Base-by-base conservation (phyloP, 2,113 vertebrate species). In the Ophiodon elongatus region DNA sequence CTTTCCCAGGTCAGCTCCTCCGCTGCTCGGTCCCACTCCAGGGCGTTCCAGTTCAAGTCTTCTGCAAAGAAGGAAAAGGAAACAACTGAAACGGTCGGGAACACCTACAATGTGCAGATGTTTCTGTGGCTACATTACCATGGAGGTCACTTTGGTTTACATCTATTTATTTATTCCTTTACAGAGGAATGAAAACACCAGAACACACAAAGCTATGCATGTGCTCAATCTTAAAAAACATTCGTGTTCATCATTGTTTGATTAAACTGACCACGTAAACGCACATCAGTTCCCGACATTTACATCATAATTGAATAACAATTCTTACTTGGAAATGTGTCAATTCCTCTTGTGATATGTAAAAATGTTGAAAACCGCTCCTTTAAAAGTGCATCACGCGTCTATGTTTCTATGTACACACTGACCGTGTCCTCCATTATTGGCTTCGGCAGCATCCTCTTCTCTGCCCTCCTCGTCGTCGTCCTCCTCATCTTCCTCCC, bases 11-110 rank as follows among this genome's bases (percentile, higher is more conserved):
- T 99, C 68, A 99, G 96, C 63, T 99, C 98, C 91, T 99, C 98
- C 45, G 98, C 98, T 84, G 97, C 98, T 88, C 98, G 96, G 88
- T 99, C 98, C 98, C 98, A 99, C 82, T 99, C 98, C 91, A 99
- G 86, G 37, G 97, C 98, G 71, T 99, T 99, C 98, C 98, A 99
- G 95, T 99, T 99, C 96, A 99, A 96, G 90, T 99, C 98, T 92
- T 98, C 97, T 98, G 79, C 65, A 92, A 52, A 91, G 82, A 13
- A 73, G 6, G 72, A 63, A 87, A 1, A 94, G 56, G 73, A 63
- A 11, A 71, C 39, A 78, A 23, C 8, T 71, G 9, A 71, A 57
- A 79, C 3, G 14, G 2, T 23, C 9, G 43, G 1, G 5, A 64
- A 78, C 23, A 29, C 10, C 5, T 14, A 52, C 29, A 67, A 1